Base-by-base conservation (phyloP, 2,888 invertebrate genomes). In the Pandemis cinnamomeana region DNA sequence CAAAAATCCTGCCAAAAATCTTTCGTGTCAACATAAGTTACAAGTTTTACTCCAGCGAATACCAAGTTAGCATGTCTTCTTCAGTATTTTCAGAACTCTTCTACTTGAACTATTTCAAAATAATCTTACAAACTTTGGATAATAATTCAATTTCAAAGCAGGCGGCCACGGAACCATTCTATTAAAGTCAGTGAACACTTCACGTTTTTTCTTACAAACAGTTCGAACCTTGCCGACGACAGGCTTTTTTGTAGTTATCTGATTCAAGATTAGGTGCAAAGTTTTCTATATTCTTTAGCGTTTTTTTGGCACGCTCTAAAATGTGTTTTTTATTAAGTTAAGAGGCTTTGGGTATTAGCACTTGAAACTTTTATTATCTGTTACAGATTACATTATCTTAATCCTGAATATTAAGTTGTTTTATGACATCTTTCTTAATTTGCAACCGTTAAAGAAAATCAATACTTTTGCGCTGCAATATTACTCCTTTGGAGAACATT, bases 241-340 rank as follows among this genome's bases (percentile, higher is more conserved):
- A 85, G 86, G 79, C 78, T 83, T 89, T 91, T 91, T 89, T 89
- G 83, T 82, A 81, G 84, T 88, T 91, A 91, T 92, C 90, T 86
- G 86, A 85, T 88, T 83, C 77, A 69, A 90, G 90, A 90, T 91
- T 89, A 90, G 88, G 88, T 90, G 89, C 82, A 85, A 89, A 86
- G 86, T 85, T 78, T 48, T 78, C 80, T 78, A 79, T 79, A 80
- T 80, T 83, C 81, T 79, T 85, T 78, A 80, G 81, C 78, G 84
- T 89, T 87, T 87, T 87, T 82, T 77, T 75, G 82, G 82, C 80
- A 80, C 82, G 80, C 81, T 84, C 84, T 85, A 80, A 83, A 75
- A 78, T 78, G 27, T 58, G 78, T 81, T 81, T 81, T 77, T 77
- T 73, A 75, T 71, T 46, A 71, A 48, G 48, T 75, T 67, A 48